Conservation (phyloP, 2,797 vertebrate species). For the Coccyzus lansbergi region DNA sequence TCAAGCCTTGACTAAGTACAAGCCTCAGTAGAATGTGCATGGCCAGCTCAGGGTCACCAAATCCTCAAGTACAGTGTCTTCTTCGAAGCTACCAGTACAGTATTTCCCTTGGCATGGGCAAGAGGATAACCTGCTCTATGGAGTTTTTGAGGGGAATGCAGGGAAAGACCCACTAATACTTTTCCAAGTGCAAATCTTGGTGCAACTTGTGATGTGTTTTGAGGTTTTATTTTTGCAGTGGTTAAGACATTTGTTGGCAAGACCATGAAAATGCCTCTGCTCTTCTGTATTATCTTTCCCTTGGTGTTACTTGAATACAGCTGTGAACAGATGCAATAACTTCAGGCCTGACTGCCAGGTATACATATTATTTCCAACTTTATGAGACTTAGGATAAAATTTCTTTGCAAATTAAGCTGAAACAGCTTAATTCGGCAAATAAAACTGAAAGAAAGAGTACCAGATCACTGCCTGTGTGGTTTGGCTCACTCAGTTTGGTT, state of each 20-base stretch:
- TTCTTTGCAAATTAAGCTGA: neutral
- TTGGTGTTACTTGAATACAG: neutral
- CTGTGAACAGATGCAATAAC: neutral
- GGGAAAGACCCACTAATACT: neutral
- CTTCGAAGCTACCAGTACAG: neutral
- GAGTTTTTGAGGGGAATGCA: neutral
- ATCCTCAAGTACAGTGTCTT: neutral
- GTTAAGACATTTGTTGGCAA: neutral
- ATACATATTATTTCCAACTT: neutral
- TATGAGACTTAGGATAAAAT: neutral
- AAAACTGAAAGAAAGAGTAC: neutral
- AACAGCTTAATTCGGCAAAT: no score
- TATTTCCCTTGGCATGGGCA: neutral
- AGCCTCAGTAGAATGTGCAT: accelerated
- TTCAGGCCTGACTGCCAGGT: neutral
- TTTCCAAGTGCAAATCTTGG: neutral
- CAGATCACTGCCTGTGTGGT: neutral
- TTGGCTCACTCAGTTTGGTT: neutral
- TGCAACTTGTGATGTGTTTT: neutral
- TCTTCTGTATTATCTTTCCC: neutral
- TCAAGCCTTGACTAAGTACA: neutral
- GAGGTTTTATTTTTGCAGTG: neutral
- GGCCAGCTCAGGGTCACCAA: neutral
- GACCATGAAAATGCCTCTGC: neutral
- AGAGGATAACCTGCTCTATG: neutral